Evolutionary conservation across 2,888 invertebrate species (phyloP).

Genomic region (Tuberolachnus salignus): DNA sequence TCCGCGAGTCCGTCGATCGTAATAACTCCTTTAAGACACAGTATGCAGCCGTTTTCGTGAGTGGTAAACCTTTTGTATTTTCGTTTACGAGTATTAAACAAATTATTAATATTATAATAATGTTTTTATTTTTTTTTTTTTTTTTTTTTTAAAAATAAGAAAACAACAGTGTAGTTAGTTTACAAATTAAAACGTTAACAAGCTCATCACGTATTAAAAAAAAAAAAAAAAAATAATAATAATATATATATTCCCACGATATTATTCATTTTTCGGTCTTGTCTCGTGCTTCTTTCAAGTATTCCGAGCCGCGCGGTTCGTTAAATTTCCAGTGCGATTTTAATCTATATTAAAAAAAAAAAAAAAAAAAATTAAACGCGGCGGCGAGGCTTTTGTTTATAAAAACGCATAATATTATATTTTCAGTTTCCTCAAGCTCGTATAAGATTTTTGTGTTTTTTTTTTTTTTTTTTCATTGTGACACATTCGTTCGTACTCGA

Average conservation of each 20-base stretch:
- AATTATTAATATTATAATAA: conserved; percentile 28
- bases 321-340: conserved; percentile 51
- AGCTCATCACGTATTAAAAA: conserved; percentile 53
- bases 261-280: conserved; percentile 44
- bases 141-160: not conserved
- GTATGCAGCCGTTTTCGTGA: too few relatives aligned
- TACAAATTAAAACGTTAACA: conserved; percentile 55
- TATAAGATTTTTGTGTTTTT: conserved; percentile 21
- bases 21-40: not conserved
- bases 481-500: conserved; percentile 1
- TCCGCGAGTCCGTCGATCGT: not conserved
- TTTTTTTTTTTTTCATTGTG: conserved; percentile 10
- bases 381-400: conserved; percentile 25
- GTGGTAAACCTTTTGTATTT: not conserved
- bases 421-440: not conserved
- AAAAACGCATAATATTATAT: not conserved
- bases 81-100: conserved; percentile 11
- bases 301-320: conserved; percentile 47
- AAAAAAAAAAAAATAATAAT: not conserved
- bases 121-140: too few relatives aligned
- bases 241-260: conserved; percentile 40
- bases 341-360: conserved; percentile 37
- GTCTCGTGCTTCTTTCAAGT: conserved; percentile 44
- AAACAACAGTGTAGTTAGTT: not conserved
- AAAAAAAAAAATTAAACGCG: conserved; percentile 30